Conservation (phyloP, 2,888 invertebrate species). For the Lasioglossum villosulum region DNA sequence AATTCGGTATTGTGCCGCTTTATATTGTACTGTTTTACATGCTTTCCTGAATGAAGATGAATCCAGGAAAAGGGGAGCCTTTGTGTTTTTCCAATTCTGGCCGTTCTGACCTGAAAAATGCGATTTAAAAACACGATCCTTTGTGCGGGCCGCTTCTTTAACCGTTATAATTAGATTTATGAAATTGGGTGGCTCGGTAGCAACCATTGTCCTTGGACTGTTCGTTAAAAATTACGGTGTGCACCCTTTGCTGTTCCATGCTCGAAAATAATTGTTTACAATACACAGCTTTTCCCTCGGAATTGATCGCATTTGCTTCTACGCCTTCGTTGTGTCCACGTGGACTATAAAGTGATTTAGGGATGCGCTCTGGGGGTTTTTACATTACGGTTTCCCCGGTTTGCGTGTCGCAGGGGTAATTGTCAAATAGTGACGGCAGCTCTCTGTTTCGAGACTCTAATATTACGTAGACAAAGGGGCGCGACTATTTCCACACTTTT, state of each 20-base stretch:
- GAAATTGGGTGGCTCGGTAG: neutral
- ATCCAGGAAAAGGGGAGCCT: neutral
- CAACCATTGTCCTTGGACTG: neutral
- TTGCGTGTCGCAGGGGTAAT: neutral
- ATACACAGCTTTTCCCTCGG: neutral
- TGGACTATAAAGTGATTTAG: neutral
- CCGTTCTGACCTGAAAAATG: constrained; percentile 31
- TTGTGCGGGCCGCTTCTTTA: neutral
- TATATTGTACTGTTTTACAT: constrained; percentile 39
- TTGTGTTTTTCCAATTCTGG: neutral
- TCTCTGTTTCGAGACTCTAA: neutral
- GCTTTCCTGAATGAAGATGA: neutral
- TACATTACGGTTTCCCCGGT: neutral
- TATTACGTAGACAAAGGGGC: constrained; percentile 16
- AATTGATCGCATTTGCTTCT: neutral
- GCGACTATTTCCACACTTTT: constrained; percentile 23
- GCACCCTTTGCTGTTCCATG: neutral
- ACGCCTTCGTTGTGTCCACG: neutral
- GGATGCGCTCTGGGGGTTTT: neutral
- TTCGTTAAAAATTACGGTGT: neutral
- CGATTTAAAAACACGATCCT: neutral
- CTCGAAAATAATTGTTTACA: neutral
- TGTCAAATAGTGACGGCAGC: neutral
- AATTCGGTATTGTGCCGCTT: constrained; percentile 14
- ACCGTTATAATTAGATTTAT: constrained; percentile 23